Conservation (phyloP, 2,113 vertebrate species). For the Machaerirhynchus nigripectus region DNA sequence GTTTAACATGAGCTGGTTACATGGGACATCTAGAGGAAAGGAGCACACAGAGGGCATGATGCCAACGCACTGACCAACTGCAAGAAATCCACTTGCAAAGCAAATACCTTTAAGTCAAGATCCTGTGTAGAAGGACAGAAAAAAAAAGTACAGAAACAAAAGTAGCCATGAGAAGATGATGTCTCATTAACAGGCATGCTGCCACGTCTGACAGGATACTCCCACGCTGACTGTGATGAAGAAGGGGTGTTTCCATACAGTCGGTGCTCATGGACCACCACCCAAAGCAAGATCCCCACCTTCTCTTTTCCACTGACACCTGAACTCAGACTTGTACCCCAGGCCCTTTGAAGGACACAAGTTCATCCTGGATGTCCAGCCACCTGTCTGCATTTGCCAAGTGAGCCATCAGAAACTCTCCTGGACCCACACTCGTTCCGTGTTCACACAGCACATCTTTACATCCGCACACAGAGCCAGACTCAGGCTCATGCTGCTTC, state of each 20-base stretch:
- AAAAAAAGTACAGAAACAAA: not conserved
- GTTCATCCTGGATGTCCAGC: not conserved
- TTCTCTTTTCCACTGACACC: not conserved
- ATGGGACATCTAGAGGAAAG: not conserved
- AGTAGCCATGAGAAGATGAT: not conserved
- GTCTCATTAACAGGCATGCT: not conserved
- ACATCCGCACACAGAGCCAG: not conserved
- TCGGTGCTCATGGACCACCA: not conserved
- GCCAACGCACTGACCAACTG: not conserved
- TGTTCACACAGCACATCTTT: fast-evolving
- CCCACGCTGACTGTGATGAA: fast-evolving
- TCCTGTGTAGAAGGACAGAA: not conserved
- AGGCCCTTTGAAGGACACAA: not conserved
- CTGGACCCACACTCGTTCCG: fast-evolving
- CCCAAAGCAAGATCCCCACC: not conserved
- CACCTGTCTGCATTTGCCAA: not conserved
- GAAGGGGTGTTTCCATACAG: not conserved
- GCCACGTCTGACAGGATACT: not conserved
- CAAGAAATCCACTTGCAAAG: not conserved
- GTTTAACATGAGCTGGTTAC: not conserved
- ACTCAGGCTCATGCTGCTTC: not conserved
- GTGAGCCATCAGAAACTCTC: not conserved
- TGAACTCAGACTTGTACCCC: not conserved
- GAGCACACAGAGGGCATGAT: not conserved
- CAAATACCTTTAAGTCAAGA: not conserved